Percentiles rank a stretch among this genome's conserved stretches.
Conservation (phyloP, 2,113 vertebrate genomes). For the Acrocephalus arundinaceus region DNA sequence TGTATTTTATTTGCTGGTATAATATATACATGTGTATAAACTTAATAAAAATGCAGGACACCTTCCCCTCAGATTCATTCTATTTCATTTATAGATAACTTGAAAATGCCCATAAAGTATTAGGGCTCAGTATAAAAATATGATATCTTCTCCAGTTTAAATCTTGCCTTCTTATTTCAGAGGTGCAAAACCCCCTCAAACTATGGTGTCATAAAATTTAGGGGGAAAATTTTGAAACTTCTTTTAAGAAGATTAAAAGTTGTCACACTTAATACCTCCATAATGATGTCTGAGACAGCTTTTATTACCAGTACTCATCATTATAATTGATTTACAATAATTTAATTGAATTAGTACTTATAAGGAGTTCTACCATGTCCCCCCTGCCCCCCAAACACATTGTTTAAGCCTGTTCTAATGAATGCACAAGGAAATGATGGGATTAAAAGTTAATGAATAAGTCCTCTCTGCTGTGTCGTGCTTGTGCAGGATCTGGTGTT, state of each 20-base stretch:
- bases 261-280: not conserved
- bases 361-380: rapidly evolving
- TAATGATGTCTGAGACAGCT: not conserved
- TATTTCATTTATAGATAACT: not conserved
- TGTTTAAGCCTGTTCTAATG: not conserved
- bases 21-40: not conserved
- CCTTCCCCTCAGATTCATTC: not conserved
- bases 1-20: not conserved
- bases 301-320: not conserved
- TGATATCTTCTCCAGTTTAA: not conserved
- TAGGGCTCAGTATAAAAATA: not conserved
- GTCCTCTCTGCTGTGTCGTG: not conserved
- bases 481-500: not conserved
- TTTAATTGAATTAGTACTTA: not conserved
- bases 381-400: not conserved
- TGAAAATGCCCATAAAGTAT: not conserved
- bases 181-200: not conserved
- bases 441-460: not conserved
- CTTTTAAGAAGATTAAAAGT: not conserved
- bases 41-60: not conserved
- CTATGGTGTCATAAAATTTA: not conserved
- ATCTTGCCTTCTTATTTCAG: not conserved
- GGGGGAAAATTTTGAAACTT: not conserved
- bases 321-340: not conserved
- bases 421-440: not conserved